Evolutionary conservation across 2,888 invertebrate species (phyloP).

Genomic region (Tachystola acroxantha): DNA sequence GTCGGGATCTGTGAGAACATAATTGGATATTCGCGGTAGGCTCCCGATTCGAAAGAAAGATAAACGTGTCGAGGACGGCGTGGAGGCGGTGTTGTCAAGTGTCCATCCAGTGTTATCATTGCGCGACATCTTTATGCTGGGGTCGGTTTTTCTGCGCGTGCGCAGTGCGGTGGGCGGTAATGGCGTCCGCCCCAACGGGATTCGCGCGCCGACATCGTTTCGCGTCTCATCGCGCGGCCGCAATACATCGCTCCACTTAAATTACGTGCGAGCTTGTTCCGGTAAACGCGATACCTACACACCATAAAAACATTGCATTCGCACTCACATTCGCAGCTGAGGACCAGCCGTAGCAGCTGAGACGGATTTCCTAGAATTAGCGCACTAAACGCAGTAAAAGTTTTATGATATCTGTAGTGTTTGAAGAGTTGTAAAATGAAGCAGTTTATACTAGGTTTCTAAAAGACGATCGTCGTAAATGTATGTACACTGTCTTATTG

Average conservation of each 20-base stretch:
- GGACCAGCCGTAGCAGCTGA: slow-evolving; percentile 5
- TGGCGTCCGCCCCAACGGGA: slow-evolving; percentile 73
- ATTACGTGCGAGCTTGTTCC: slow-evolving; percentile 68
- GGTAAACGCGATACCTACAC: slow-evolving; percentile 48
- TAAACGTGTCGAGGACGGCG: slow-evolving; percentile 40
- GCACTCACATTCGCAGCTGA: slow-evolving; percentile 25
- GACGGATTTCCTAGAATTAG: slow-evolving; percentile 4
- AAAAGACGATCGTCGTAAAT: too few relatives aligned
- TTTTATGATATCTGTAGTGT: background rate
- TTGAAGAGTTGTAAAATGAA: background rate
- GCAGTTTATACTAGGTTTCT: too few relatives aligned
- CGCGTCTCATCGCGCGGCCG: slow-evolving; percentile 71
- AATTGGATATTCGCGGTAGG: slow-evolving; percentile 61
- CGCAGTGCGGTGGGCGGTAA: slow-evolving; percentile 70
- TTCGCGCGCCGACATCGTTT: slow-evolving; percentile 69
- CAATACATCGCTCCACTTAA: slow-evolving; percentile 72
- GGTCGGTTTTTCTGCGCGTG: slow-evolving; percentile 69
- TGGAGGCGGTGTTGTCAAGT: slow-evolving; percentile 53
- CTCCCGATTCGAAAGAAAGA: slow-evolving; percentile 48
- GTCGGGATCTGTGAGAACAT: slow-evolving; percentile 49
- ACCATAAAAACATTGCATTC: slow-evolving; percentile 37
- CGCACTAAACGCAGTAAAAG: background rate
- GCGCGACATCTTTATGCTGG: slow-evolving; percentile 63
- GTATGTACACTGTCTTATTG: too few relatives aligned
- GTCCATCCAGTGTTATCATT: slow-evolving; percentile 61